Evolutionary conservation across 2,888 invertebrate species (phyloP), one percentile per base, ranked within the genome.

Genomic region (Parnassius glacialis): DNA sequence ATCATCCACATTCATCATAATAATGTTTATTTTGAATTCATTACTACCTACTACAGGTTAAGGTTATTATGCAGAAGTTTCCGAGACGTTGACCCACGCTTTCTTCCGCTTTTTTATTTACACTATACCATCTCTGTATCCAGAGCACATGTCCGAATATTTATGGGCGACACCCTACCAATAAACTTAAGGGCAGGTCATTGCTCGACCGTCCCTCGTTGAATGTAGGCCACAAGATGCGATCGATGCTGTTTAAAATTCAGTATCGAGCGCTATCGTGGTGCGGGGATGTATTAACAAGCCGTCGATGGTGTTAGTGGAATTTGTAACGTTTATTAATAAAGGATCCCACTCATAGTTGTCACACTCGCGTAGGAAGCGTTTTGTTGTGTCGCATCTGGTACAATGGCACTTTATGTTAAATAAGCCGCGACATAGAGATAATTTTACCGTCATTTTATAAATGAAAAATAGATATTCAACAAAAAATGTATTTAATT

Each of bases 221-320:
- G 70, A 76, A 86, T 83, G 82, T 87, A 76, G 88, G 86, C 79
- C 86, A 84, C 54, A 50, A 58, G 66, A 61, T 53, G 64, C 81
- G 85, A 83, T 89, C 88, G 83, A 88, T 86, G 54, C 81, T 82
- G 76, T 74, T 89, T 88, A 83, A 81, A 78, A 89, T 89, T 87
- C 88, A 81, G 77, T 76, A 80, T 83, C 74, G 79, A 71, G 67
- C 75, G 73, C 75, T 73, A 69, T 69, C 73, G 71, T 67, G 72
- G 79, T 73, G 75, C 74, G 74, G 74, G 74, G 68, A 66, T 51
- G 61, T 59, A 63, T 71, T 67, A 70, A 64, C 63, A 62, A 65
- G 71, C 50, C 55, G 61, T 57, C 52, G 54, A 56, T 54, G 50
- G 52, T 59, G 53, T 43, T 47, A n/a, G 13, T n/a, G 9, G 61